phyloP scores from a whole-genome alignment of 1,140 invertebrate species.

The Drosophila persimilis region DNA sequence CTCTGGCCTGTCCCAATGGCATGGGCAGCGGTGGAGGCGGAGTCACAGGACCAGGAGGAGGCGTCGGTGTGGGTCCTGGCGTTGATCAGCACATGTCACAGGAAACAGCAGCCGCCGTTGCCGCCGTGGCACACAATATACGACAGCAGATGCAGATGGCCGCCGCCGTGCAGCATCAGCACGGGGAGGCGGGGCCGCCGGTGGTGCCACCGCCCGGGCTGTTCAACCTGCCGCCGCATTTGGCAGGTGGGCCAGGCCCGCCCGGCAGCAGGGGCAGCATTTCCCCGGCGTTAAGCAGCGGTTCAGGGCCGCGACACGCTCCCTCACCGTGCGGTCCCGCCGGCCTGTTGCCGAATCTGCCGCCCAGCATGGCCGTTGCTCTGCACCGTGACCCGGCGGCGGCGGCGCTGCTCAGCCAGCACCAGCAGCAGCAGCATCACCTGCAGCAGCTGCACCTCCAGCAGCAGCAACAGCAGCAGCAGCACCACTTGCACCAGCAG shows the following conservation, averaged over 20 bases:
- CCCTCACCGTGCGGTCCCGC: conserved; percentile 78
- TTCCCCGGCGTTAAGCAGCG: conserved; percentile 74
- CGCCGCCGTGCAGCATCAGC: conserved; percentile 85
- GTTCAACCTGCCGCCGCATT: conserved; percentile 79
- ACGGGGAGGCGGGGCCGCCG: conserved; percentile 84
- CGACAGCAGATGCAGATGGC: conserved; percentile 90
- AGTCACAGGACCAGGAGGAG: conserved; percentile 24
- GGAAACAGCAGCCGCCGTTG: conserved; percentile 80
- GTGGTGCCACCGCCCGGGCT: conserved; percentile 78
- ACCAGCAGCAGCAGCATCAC: conserved; percentile 79
- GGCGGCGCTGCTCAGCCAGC: conserved; percentile 83
- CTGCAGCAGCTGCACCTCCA: conserved; percentile 60
- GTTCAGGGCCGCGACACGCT: conserved; percentile 74
- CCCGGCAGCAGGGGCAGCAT: conserved; percentile 74
- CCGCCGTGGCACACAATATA: conserved; percentile 85
- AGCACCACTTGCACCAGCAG: conserved; percentile 70
- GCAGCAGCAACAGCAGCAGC: conserved; percentile 73
- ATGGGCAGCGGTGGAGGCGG: conserved; percentile 35
- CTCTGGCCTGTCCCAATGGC: conserved; percentile 67
- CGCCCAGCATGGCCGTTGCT: conserved; percentile 79
- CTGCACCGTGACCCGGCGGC: conserved; percentile 79
- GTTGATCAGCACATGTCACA: conserved; percentile 75
- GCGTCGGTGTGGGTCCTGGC: conserved; percentile 13
- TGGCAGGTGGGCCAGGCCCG: conserved; percentile 50
- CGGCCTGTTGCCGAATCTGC: conserved; percentile 69